Conservation (phyloP, 2,888 invertebrate species). For the Leptinotarsa haldemani region DNA sequence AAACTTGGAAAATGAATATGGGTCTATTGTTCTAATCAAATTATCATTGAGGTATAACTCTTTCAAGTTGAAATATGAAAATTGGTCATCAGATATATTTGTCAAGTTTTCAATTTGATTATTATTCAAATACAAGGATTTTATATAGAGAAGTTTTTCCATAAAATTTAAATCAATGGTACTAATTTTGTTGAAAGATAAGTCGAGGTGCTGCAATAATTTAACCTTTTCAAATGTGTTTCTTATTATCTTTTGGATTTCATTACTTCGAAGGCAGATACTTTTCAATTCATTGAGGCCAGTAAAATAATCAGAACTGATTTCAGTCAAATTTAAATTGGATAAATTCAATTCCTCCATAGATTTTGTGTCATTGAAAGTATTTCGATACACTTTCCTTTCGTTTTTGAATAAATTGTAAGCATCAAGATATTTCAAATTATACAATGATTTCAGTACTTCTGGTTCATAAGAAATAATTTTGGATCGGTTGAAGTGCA, state of each 20-base stretch:
- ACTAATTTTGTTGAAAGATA: background rate
- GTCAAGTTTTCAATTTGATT: background rate
- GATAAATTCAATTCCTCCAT: background rate
- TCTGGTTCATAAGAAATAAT: constrained; percentile 12
- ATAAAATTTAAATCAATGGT: background rate
- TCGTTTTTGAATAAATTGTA: constrained; percentile 12
- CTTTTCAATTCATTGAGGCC: background rate
- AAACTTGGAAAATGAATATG: background rate
- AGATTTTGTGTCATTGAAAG: background rate
- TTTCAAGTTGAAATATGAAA: background rate
- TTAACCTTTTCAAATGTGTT: background rate
- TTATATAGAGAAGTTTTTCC: background rate
- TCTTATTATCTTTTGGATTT: background rate
- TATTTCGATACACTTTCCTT: background rate
- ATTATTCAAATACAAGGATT: background rate
- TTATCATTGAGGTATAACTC: background rate
- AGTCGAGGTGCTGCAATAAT: background rate
- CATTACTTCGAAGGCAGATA: background rate
- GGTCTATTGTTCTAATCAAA: background rate
- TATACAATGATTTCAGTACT: constrained; percentile 19
- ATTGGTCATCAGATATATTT: background rate
- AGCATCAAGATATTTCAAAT: constrained; percentile 20
- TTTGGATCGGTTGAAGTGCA: constrained; percentile 13
- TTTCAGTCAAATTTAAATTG: background rate
- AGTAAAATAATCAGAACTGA: background rate